Evolutionary conservation across 2,113 vertebrate species (phyloP).

Genomic region (Syngnathus scovelli): DNA sequence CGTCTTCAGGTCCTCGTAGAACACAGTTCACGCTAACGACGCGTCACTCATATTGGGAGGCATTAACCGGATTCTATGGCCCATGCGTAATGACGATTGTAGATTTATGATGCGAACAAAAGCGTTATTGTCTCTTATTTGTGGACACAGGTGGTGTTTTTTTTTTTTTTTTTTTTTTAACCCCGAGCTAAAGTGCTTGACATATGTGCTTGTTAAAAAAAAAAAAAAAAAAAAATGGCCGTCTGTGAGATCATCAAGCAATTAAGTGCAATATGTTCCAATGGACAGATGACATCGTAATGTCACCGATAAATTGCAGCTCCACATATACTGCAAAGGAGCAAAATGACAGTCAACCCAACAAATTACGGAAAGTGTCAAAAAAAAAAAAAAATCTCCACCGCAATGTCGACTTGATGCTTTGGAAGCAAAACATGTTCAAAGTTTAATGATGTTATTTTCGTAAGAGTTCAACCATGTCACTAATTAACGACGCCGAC

Average conservation of each 20-base stretch:
- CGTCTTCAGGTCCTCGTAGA: conserved; percentile 14
- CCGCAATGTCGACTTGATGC: neutral
- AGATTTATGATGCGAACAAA: neutral
- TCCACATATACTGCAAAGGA: neutral
- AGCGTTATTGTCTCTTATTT: neutral
- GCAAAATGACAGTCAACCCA: neutral
- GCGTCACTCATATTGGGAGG: neutral
- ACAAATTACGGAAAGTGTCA: too few species aligned
- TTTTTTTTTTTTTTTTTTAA: conserved; percentile 20
- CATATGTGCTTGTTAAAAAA: conserved; percentile 48
- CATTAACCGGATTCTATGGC: neutral
- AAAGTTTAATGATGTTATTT: neutral
- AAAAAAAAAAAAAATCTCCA: neutral
- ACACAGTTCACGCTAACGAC: conserved; percentile 8
- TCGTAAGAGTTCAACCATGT: neutral
- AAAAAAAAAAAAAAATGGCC: conserved; percentile 29
- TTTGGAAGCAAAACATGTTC: neutral
- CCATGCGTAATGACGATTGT: neutral
- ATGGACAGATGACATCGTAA: conserved; percentile 47
- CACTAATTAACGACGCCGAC: conserved; percentile 23
- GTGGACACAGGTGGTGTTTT: neutral
- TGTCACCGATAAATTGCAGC: conserved; percentile 33
- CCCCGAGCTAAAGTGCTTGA: conserved; percentile 15
- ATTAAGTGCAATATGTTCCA: conserved; percentile 62
- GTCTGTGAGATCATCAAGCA: conserved; percentile 48